These are phyloP conservation scores for Morphnarchus princeps DNA, from an alignment of 2,113 vertebrate genomes.

Conservation along the genomic window DNA sequence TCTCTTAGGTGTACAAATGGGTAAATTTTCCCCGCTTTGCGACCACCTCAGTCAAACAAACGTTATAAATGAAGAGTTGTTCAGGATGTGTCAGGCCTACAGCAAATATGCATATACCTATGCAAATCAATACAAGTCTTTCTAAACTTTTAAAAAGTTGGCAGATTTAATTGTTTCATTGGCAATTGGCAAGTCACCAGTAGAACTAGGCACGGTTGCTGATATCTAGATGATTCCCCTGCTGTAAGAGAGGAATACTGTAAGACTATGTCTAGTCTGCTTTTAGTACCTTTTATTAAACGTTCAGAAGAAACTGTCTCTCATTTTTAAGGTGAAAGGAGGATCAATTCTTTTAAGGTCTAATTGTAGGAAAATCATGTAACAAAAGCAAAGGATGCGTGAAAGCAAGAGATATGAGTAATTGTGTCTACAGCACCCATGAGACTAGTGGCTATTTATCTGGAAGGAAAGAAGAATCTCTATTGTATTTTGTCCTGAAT, in stretches of 20 bases:
- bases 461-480: neutral
- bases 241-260: neutral
- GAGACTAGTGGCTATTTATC: neutral
- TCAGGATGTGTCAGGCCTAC: neutral
- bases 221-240: neutral
- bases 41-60: fast-evolving
- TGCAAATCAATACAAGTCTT: neutral
- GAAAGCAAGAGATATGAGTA: neutral
- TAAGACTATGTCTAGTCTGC: neutral
- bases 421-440: neutral
- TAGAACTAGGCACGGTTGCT: neutral
- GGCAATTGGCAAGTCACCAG: neutral
- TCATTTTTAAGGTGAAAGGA: neutral
- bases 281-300: neutral
- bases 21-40: neutral
- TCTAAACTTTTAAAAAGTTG: neutral
- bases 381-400: neutral
- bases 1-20: neutral
- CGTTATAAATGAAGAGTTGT: neutral
- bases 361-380: neutral
- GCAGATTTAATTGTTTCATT: neutral
- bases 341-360: neutral
- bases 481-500: neutral
- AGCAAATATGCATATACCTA: neutral
- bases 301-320: neutral